Evolutionary conservation across 2,797 vertebrate genomes (phyloP), one percentile per base, ranked within the genome.

Genomic region (Sebastiscus tertius): DNA sequence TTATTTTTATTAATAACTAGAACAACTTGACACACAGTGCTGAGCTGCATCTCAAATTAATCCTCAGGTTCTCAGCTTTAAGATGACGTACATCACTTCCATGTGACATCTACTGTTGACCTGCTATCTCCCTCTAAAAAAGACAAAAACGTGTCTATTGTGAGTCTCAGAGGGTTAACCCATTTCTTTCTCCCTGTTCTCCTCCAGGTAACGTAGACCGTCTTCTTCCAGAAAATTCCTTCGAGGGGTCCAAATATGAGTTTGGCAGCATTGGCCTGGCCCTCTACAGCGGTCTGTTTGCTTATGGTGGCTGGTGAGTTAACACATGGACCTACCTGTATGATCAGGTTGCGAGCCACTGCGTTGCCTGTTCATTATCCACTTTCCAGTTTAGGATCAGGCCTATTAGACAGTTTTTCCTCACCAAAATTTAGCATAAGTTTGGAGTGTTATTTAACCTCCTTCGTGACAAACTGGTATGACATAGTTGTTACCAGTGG

Each of bases 241-340:
- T 99, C 9, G n/a, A 97, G 73, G 96, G 96, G 62, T 97, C 97
- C 8, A 97, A 96, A 0, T 74, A 84, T 2, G 96, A 87, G 1
- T 97, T 99, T n/a, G 98, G 98, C 8, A 97, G 95, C 81, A 96
- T 99, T 0, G 98, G 99, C 42, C 73, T 99, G 92, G 98, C 98
- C 0, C 89, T 99, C 39, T 99, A 99, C 93, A 99, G 98, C 0
- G 98, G 98, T 0, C 97, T 99, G 42, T 99, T 99, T 36, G 98
- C 98, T 72, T 99, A 99, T 0, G 98, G 98, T 69, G 98, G 98
- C 90, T 99, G 98, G 98, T 99, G 92, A 93, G 98, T 89, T 33
- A 3, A 67, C 7, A 26, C 26, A 4, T n/a, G 3, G 0, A n/a
- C 13, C 16, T 14, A 14, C 14, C 42, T 31, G 18, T 49, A 20